Base-by-base conservation (phyloP, 1,140 invertebrate genomes). In the Drosophila nigromelanica region DNA sequence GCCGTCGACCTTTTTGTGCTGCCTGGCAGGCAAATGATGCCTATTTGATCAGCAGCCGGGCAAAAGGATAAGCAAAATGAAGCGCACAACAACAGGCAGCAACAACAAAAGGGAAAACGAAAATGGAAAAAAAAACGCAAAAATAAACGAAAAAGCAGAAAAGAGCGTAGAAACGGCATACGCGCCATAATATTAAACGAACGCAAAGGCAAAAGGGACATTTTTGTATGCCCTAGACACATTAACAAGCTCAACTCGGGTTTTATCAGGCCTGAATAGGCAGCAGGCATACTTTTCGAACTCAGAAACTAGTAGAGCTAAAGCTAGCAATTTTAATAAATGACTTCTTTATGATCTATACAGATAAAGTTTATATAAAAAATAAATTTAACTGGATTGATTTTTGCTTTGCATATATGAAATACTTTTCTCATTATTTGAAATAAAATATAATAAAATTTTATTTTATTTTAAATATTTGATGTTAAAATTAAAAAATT, bases 11-110 rank as follows among this genome's bases (percentile, higher is more conserved):
- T 72, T 78, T 76, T 78, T 70, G 42, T 63, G 63, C 63, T 75
- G 61, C 54, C 70, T 48, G 63, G 70, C 78, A 89, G 83, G 83
- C 82, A 89, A 87, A 87, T 89, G 75, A 87, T 89, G 82, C 83
- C 82, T 87, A 87, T 87, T 87, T 89, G 83, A 87, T 87, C 83
- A 78, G 82, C 63, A 60, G 55, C 63, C 70, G 56, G 82, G 74
- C 67, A 79, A 82, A 77, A 87, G 79, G 76, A 86, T 82, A 87
- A 87, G 74, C 75, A 87, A 81, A 78, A 78, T 76, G 59, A 67
- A 66, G 55, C 43, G 64, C 61, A 37, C 50, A 80, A 33, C 68
- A 68, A 77, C 69, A 52, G 61, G 56, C 58, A 27, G 27, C 27
- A 11, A 18, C 5, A 39, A 5, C 14, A 24, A 40, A 3, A 39